These are phyloP conservation scores for Drosophila ustulata DNA, from an alignment of 2,888 invertebrate species.

Conservation along the genomic window DNA sequence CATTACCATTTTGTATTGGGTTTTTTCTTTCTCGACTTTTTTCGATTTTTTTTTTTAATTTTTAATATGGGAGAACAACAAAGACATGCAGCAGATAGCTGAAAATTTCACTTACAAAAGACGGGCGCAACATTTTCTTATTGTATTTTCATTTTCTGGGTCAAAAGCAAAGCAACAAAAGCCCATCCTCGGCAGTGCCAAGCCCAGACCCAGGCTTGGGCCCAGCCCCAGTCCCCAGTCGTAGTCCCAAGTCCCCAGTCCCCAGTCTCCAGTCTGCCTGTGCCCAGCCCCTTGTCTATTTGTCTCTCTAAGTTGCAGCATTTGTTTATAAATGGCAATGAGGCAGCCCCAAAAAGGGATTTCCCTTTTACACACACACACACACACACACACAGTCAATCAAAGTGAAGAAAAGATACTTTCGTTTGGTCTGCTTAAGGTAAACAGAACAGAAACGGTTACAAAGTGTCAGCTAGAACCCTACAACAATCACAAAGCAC, in stretches of 20 bases:
- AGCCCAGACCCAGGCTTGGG: conserved; percentile 49
- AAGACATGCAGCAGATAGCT: conserved; percentile 40
- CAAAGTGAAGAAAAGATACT: conserved; percentile 61
- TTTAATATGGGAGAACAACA: conserved; percentile 29
- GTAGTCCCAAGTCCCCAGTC: conserved; percentile 11
- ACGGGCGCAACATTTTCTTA: conserved; percentile 76
- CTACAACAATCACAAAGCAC: conserved; percentile 50
- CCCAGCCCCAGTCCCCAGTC: conserved; percentile 14
- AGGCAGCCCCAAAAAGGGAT: conserved; percentile 69
- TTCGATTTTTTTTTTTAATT: conserved; percentile 10
- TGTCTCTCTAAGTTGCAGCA: conserved; percentile 56
- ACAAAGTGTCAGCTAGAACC: conserved; percentile 43
- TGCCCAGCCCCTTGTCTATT: conserved; percentile 66
- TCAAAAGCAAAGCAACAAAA: conserved; percentile 70
- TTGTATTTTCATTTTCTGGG: conserved; percentile 74
- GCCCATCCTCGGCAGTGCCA: conserved; percentile 76
- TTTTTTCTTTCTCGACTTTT: conserved; percentile 4
- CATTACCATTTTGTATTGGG: conserved; percentile 34
- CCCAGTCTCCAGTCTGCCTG: conserved; percentile 18
- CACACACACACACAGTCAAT: conserved; percentile 37
- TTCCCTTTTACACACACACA: conserved; percentile 71
- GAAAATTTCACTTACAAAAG: conserved; percentile 78
- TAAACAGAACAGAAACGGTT: conserved; percentile 49
- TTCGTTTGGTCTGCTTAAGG: conserved; percentile 65
- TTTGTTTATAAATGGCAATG: conserved; percentile 65